Base-by-base conservation (phyloP, 2,113 vertebrate species). In the Corydoras maculifer region DNA sequence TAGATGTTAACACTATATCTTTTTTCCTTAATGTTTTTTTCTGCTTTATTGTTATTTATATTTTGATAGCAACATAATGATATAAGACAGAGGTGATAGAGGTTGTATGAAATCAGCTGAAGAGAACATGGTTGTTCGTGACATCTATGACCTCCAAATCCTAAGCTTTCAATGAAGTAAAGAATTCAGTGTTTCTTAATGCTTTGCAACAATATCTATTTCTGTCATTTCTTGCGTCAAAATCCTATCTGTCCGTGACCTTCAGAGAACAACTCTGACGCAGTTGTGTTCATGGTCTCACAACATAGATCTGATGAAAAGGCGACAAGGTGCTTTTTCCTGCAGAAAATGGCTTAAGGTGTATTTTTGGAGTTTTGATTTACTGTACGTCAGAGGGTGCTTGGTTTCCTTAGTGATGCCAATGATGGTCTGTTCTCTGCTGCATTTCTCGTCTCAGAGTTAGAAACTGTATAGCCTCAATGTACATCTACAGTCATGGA, bases 341-440 rank as follows among this genome's bases (percentile, higher is more conserved):
- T 49, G 32, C 32, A 5, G 18, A 5, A 57, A 63, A 58, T 29
- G 43, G 51, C n/a, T 58, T 29, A 30, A 74, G 62, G 67, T 15
- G 18, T 70, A 67, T 77, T 78, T 67, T 75, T 77, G 69, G 62
- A 55, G 13, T 62, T 75, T 77, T 59, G 58, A 75, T 74, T 74
- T 69, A 32, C 59, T 10, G 62, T 63, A 55, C 9, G 71, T 78
- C 74, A 81, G 76, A 75, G 65, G 71, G 69, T 65, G 65, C 57
- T 78, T 72, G 15, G 68, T 69, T 62, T 76, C 70, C 74, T 78
- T 78, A 72, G 76, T 76, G 71, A 76, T 77, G 71, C 65, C 66
- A 72, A 72, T 76, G 67, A 76, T 54, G 65, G 57, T 80, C 65
- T 67, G 48, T 59, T 29, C 8, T 51, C 55, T 43, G 58, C 32